Percentiles rank a stretch among this genome's conserved stretches.
These are phyloP conservation scores for Phyllostomus hastatus DNA, from an alignment of 2,113 vertebrate species.

Conservation along the genomic window DNA sequence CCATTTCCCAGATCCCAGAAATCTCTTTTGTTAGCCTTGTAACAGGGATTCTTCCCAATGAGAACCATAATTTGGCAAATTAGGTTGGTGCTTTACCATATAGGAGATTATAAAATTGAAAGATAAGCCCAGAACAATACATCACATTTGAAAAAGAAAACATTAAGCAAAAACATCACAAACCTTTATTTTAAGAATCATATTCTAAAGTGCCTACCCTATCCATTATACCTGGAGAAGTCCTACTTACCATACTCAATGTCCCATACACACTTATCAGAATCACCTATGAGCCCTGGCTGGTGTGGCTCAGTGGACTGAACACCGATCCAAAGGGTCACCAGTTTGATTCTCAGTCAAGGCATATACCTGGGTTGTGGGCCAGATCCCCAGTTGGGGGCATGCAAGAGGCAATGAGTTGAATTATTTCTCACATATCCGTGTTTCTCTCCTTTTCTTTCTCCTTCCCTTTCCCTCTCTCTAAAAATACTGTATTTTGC, in stretches of 20 bases:
- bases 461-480: no score
- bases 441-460: no score
- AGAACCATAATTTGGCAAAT: not conserved
- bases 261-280: not conserved
- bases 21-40: not conserved
- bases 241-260: not conserved
- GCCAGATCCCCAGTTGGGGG: no score
- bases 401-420: no score
- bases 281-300: not conserved
- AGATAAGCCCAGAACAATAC: not conserved
- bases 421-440: no score
- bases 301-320: no score
- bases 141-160: not conserved
- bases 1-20: not conserved
- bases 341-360: no score
- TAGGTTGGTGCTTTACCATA: conserved; percentile 13
- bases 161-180: not conserved
- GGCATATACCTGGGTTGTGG: no score
- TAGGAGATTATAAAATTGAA: not conserved
- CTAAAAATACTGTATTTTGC: no score
- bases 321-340: no score
- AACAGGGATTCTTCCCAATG: not conserved
- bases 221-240: not conserved
- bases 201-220: not conserved
- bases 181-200: not conserved